Conservation (phyloP, 2,888 invertebrate species). For the Lasioglossum malachurum region DNA sequence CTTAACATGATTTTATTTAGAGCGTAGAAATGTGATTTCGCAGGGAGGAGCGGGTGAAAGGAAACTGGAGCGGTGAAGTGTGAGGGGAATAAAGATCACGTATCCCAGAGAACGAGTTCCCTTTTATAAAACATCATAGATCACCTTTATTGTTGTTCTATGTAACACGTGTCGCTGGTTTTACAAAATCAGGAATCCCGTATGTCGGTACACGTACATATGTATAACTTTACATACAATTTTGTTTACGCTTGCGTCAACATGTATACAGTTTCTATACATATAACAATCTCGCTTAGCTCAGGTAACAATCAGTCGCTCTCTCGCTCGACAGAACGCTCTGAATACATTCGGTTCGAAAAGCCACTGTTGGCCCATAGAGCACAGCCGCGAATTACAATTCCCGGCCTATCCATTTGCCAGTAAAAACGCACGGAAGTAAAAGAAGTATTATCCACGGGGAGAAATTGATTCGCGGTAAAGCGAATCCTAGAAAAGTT, state of each 20-base stretch:
- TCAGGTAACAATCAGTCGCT: constrained; percentile 48
- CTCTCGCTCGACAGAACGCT: constrained; percentile 42
- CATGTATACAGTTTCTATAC: constrained; percentile 42
- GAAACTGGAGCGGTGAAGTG: background rate
- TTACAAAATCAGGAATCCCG: constrained; percentile 80
- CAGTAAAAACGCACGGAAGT: background rate
- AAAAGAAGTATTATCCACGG: background rate
- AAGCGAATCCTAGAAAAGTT: background rate
- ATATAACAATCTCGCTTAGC: constrained; percentile 46
- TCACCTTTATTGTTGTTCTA: constrained; percentile 74
- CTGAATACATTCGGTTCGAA: constrained; percentile 9
- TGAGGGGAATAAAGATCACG: constrained; percentile 49
- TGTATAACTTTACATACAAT: constrained; percentile 60
- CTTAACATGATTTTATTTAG: background rate
- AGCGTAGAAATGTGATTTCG: background rate
- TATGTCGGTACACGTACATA: constrained; percentile 66
- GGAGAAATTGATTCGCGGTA: constrained; percentile 10
- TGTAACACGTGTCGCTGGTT: constrained; percentile 74
- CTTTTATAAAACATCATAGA: constrained; percentile 73
- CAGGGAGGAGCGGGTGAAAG: background rate
- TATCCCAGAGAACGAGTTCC: constrained; percentile 52
- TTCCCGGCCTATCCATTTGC: background rate
- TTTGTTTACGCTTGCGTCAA: constrained; percentile 37
- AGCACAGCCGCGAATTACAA: background rate
- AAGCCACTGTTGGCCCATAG: background rate